Evolutionary conservation across 2,113 vertebrate species (phyloP).

Genomic region (Rafetus swinhoei): DNA sequence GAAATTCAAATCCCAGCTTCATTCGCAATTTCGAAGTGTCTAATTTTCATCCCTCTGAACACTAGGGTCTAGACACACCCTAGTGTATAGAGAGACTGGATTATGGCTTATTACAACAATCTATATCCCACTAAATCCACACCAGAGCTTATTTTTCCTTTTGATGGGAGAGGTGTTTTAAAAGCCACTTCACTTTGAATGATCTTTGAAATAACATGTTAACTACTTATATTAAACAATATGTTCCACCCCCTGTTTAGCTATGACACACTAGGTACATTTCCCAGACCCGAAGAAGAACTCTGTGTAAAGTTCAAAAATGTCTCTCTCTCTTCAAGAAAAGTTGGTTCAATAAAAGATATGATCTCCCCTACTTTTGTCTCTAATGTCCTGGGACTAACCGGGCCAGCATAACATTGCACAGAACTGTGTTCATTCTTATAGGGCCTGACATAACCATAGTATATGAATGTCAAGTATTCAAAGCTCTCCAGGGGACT

Average conservation of each 20-base stretch:
- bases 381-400: background rate
- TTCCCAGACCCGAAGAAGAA: background rate
- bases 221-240: background rate
- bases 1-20: too few relatives aligned
- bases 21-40: too few relatives aligned
- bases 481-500: background rate
- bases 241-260: background rate
- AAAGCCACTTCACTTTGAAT: background rate
- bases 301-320: background rate
- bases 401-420: background rate
- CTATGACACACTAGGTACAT: background rate
- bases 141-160: background rate
- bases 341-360: background rate
- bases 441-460: background rate
- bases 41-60: too few relatives aligned
- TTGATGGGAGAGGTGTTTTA: background rate
- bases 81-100: background rate
- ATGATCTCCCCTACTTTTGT: background rate
- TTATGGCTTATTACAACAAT: background rate
- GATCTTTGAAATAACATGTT: background rate
- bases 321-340: background rate
- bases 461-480: background rate
- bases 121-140: background rate
- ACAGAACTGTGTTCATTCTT: background rate
- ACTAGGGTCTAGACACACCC: too few relatives aligned